phyloP scores from a whole-genome alignment of 1,140 invertebrate species.

The Drosophila fuyamai region DNA sequence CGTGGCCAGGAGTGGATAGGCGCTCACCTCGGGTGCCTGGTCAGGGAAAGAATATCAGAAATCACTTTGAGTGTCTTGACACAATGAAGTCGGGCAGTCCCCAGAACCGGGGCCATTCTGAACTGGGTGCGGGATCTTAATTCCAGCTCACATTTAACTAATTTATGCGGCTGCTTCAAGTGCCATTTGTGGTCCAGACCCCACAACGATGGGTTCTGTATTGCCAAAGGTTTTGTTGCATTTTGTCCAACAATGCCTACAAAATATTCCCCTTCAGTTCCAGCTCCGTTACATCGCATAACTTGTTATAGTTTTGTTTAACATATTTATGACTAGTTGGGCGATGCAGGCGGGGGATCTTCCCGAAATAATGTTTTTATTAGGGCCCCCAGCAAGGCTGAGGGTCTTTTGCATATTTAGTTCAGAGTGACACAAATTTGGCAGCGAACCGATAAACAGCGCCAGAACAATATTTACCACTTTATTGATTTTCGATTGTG shows the following conservation, averaged over 20 bases:
- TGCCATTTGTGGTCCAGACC: constrained; percentile 76
- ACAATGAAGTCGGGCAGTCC: constrained; percentile 71
- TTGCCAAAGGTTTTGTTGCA: constrained; percentile 75
- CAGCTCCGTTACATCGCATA: constrained; percentile 54
- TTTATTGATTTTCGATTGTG: constrained; percentile 28
- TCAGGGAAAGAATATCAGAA: constrained; percentile 42
- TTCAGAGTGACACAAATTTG: constrained; percentile 45
- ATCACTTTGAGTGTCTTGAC: constrained; percentile 76
- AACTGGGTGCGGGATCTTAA: constrained; percentile 55
- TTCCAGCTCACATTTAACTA: constrained; percentile 59
- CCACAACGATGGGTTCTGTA: constrained; percentile 39
- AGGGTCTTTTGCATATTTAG: constrained; percentile 70
- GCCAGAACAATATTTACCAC: constrained; percentile 20
- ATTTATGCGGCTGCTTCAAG: constrained; percentile 75
- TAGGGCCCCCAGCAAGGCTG: constrained; percentile 50
- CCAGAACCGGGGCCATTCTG: constrained; percentile 3
- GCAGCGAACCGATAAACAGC: constrained; percentile 14
- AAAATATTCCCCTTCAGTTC: constrained; percentile 29
- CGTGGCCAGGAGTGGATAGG: constrained; percentile 35
- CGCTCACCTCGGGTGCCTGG: constrained; percentile 34
- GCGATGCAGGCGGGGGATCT: neutral
- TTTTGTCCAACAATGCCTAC: constrained; percentile 61
- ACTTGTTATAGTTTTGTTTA: constrained; percentile 72
- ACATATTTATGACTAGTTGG: constrained; percentile 65
- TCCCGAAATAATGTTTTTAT: constrained; percentile 71